Evolutionary conservation across 2,113 vertebrate genomes (phyloP).

Genomic region (Climacteris rufus): DNA sequence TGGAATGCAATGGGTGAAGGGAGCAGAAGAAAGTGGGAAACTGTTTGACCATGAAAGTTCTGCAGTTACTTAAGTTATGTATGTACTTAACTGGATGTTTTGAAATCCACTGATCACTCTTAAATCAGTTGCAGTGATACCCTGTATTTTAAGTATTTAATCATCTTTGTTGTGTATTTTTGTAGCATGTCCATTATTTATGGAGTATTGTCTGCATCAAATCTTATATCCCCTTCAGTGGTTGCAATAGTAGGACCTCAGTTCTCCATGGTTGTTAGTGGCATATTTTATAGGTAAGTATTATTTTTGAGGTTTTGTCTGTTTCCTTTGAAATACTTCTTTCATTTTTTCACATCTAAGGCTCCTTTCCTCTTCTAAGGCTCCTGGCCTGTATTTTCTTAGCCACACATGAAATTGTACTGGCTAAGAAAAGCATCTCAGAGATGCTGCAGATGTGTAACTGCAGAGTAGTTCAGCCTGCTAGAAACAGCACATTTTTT

Average conservation of each 20-base stretch:
- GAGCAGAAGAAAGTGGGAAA: background rate
- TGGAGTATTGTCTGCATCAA: slow-evolving; percentile 93
- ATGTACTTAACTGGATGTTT: background rate
- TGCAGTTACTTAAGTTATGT: background rate
- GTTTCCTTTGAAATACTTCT: background rate
- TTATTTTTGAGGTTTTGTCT: background rate
- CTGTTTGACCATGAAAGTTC: background rate
- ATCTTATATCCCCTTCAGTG: slow-evolving; percentile 90
- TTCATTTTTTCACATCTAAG: background rate
- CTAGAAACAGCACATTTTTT: background rate
- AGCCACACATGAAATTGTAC: background rate
- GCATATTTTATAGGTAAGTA: slow-evolving; percentile 92
- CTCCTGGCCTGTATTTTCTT: no score
- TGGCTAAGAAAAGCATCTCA: background rate
- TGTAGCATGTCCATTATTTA: slow-evolving; percentile 96
- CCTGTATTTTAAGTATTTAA: background rate
- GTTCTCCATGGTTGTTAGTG: slow-evolving; percentile 90
- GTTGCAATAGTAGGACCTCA: slow-evolving; percentile 88
- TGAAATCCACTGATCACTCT: background rate
- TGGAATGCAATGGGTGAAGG: background rate
- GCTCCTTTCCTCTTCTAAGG: background rate
- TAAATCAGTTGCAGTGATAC: background rate
- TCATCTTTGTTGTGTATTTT: background rate
- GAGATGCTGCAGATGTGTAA: background rate
- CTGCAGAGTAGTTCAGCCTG: background rate